A percentile compares a stretch with the other conserved stretches of the same genome.
phyloP scores from a whole-genome alignment of 1,140 invertebrate species.

The Metaphire vulgaris region DNA sequence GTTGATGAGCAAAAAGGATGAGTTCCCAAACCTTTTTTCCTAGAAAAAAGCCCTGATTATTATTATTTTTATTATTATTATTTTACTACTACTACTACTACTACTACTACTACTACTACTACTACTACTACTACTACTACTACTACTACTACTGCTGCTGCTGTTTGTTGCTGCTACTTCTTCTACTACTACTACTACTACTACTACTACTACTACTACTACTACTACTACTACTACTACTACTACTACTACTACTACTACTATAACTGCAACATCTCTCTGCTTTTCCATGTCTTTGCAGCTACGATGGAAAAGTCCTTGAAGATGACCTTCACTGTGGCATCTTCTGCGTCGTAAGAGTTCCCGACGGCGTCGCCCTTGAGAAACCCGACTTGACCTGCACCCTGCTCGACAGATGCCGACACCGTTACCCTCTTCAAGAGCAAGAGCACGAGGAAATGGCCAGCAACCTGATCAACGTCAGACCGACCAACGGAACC shows the following conservation, averaged over 20 bases:
- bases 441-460: neutral
- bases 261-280: neutral
- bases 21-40: no score
- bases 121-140: no score
- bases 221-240: no score
- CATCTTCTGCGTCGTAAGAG: neutral
- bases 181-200: no score
- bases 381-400: neutral
- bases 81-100: no score
- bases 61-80: no score
- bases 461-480: neutral
- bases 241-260: neutral
- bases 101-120: no score
- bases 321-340: neutral
- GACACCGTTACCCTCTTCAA: neutral
- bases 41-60: no score
- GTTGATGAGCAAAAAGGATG: no score
- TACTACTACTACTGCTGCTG: no score
- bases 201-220: no score
- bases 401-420: neutral
- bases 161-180: no score
- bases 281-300: neutral
- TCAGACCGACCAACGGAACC: neutral
- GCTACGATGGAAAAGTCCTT: neutral
- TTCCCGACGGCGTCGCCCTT: neutral